A percentile compares a stretch with the other conserved stretches of the same genome.
phyloP scores from a whole-genome alignment of 2,888 invertebrate genomes.

The Panzeria rudis region DNA sequence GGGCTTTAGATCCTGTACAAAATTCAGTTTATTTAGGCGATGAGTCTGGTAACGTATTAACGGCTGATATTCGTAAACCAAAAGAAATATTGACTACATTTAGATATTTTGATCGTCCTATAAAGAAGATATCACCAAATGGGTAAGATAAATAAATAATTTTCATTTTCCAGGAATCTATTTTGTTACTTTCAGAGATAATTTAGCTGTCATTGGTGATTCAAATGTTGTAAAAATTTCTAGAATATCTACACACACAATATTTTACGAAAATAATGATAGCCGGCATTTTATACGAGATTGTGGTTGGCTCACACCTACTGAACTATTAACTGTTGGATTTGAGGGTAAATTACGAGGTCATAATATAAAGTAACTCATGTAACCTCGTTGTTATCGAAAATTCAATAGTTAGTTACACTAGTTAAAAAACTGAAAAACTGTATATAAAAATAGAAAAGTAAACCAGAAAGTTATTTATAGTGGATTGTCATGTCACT shows the following conservation, averaged over 20 bases:
- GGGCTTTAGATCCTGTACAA: slow-evolving; percentile 69
- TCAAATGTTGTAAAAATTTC: slow-evolving; percentile 75
- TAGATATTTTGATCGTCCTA: slow-evolving; percentile 74
- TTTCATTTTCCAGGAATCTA: neutral
- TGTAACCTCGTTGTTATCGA: neutral
- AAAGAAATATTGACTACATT: slow-evolving; percentile 70
- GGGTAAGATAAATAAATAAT: slow-evolving; percentile 66
- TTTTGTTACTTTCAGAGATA: slow-evolving; percentile 69
- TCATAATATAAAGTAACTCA: slow-evolving; percentile 71
- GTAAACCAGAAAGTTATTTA: neutral
- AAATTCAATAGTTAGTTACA: slow-evolving; percentile 14
- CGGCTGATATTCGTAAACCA: slow-evolving; percentile 74
- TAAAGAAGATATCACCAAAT: slow-evolving; percentile 74
- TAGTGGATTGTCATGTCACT: neutral
- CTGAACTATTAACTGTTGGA: slow-evolving; percentile 74
- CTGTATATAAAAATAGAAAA: neutral
- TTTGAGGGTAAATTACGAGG: slow-evolving; percentile 74
- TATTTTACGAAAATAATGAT: slow-evolving; percentile 75
- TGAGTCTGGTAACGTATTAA: slow-evolving; percentile 74
- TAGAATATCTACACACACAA: slow-evolving; percentile 43
- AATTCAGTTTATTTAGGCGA: slow-evolving; percentile 75
- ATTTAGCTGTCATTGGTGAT: slow-evolving; percentile 75
- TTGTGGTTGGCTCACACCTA: slow-evolving; percentile 72
- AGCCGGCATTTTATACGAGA: slow-evolving; percentile 75
- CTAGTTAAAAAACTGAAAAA: neutral